Evolutionary conservation across 1,140 invertebrate species (phyloP), one percentile per base, ranked within the genome.

Genomic region (Euwallacea fornicatus): DNA sequence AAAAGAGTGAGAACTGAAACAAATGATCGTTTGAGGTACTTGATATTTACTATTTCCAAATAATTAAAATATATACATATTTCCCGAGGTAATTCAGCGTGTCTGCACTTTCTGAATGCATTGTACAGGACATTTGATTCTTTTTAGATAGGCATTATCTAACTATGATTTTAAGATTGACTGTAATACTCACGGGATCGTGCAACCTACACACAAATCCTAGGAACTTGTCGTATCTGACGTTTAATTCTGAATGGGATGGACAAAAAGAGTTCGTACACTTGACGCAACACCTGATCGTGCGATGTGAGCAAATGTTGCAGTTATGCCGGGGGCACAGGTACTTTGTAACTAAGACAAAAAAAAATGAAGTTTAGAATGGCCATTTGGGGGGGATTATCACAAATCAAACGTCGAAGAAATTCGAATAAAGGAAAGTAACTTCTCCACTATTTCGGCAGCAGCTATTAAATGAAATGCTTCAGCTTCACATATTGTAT

Each of bases 181-280:
- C 1, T 33, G 21, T 4, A 70, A 11, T 56, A 69, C 76, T 76
- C 71, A 79, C 77, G 1, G 77, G 75, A 70, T 80, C 79, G 61
- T 80, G 79, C 9, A 72, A 58, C 7, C 58, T 64, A 62, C 79
- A 80, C 4, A 80, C 61, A 53, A 78, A 80, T 54, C 79, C 79
- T 16, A 78, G 55, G 2, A 75, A 53, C 42, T 75, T 75, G 54
- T 79, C 78, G 62, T 79, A 74, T 59, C 79, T 69, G 21, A 80
- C 72, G 59, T 79, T 78, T 13, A 76, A 75, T 0, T 77, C 73
- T 3, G 78, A 75, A 74, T 81, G 79, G 42, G 72, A 69, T 2
- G 78, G 77, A 73, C 79, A 81, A 73, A 75, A 81, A 2, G 79
- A 78, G 69, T 79, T 81, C 13, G 74, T 73, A 72, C 79, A 81